Evolutionary conservation across 2,113 vertebrate species (phyloP), one percentile per base, ranked within the genome.

Genomic region (Menura novaehollandiae): DNA sequence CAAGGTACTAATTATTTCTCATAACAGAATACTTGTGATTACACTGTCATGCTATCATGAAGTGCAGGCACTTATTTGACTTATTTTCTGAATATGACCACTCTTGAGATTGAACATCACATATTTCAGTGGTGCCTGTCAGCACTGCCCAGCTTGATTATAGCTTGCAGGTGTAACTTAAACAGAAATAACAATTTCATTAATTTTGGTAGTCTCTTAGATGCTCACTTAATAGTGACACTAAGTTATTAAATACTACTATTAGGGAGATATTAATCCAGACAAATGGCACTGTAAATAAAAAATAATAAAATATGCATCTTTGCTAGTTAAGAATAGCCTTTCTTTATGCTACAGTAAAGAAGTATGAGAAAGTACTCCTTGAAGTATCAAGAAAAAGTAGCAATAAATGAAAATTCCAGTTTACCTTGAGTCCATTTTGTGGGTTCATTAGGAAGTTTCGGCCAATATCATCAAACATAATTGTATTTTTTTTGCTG

Each of bases 381-480:
- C 30, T 28, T 74, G 22, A 78, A 93, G 11, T 30, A 30, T 14
- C 73, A 66, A 44, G 8, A 81, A 88, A 69, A 60, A 80, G 56
- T 23, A 85, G 44, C 15, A 77, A 41, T 21, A 81, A 52, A 46
- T 60, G 18, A 59, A 68, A 81, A 77, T 68, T 55, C 17, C 60
- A 39, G 14, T 55, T 91, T 97, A 99, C 99, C 99, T 99, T 99
- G 84, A 99, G 97, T 83, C 99, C 99, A 5, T 99, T 99, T 86
- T 99, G 99, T 94, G 99, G 99, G 95, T 99, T 99, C 99, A 99
- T 99, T 60, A 99, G 98, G 97, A 99, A 99, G 98, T 99, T 99
- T 91, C 99, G 98, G 85, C 99, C 99, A 23, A 99, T 99, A 96
- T 99, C 99, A 88, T 99, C 99, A 98, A 99, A 99, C 99, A 99